Base-by-base conservation (phyloP, 2,797 vertebrate species). In the Rhinophrynus dorsalis region DNA sequence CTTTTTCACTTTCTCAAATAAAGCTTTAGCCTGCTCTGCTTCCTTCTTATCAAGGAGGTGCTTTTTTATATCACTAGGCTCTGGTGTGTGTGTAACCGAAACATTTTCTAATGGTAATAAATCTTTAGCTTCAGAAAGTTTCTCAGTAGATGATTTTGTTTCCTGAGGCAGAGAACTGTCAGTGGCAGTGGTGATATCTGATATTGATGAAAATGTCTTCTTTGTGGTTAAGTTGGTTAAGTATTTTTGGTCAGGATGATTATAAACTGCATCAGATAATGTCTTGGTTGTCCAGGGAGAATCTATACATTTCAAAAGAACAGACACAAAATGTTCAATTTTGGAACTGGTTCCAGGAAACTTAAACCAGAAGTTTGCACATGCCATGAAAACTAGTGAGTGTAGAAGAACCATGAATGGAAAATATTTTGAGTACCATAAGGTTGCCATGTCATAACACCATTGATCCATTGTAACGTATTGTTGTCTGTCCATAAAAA, bases 391-490 rank as follows among this genome's bases (percentile, higher is more conserved):
- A 27, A 69, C 26, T 11, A 69, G 21, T 13, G 67, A 60, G 32
- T 69, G 67, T 8, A 69, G 18, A 35, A 61, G 32, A 27, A 47
- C 67, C 35, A 69, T 35, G 47, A 61, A 62, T 18, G 67, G 67
- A 26, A 69, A 69, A 62, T 69, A 69, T 38, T 69, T 69, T 30
- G 56, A 60, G 44, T 50, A 60, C 67, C 67, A 69, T 4, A 48
- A 27, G 13, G 60, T 54, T 15, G 67, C 57, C 33, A 48, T 45
- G 32, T 69, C 67, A 33, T 69, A 69, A 47, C 67, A 69, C 68
- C 91, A 42, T 27, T 92, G 88, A 66, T 88, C 91, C 17, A 93
- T 79, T 72, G 88, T 92, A 35, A 88, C 11, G 3, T 93, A 92
- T 74, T 93, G 91, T 82, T 93, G 90, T 78, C 84, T 89, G 70